These are phyloP conservation scores for Cephus rjabovi DNA, from an alignment of 2,888 invertebrate genomes.

Conservation along the genomic window DNA sequence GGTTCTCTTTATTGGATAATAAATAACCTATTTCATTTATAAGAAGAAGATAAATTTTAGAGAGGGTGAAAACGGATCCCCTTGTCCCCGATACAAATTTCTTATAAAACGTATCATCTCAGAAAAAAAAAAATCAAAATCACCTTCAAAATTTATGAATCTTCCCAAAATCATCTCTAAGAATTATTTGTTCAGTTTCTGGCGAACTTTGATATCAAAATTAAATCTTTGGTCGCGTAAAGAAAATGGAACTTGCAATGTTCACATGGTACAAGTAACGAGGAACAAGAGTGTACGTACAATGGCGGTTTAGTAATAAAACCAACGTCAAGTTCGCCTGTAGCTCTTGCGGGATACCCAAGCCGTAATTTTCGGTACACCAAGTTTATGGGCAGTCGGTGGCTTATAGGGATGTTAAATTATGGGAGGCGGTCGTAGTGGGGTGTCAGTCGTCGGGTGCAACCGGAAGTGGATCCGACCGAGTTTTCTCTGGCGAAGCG, in stretches of 20 bases:
- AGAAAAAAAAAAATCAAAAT: no score
- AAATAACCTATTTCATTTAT: constrained; percentile 59
- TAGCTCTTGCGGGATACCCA: constrained; percentile 40
- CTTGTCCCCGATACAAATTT: background rate
- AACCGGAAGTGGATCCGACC: constrained; percentile 10
- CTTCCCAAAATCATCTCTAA: no score
- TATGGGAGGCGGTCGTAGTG: constrained; percentile 23
- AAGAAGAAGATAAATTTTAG: constrained; percentile 49
- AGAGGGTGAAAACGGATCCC: no score
- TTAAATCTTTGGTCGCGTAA: no score
- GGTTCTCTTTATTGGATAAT: constrained; percentile 60
- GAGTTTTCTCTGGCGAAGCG: constrained; percentile 21
- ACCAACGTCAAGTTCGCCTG: background rate
- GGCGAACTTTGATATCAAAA: no score
- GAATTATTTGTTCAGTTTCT: no score
- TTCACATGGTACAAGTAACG: background rate
- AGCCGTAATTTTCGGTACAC: constrained; percentile 54
- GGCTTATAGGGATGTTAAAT: constrained; percentile 39
- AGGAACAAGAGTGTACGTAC: background rate
- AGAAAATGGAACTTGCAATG: background rate
- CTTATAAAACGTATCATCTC: background rate
- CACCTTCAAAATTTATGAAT: no score
- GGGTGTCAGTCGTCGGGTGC: constrained; percentile 4
- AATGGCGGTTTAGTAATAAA: background rate
- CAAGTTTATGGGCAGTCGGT: constrained; percentile 48